Percentiles rank a stretch among this genome's conserved stretches.
phyloP scores from a whole-genome alignment of 2,888 invertebrate genomes.

The Gnatocerus cornutus region DNA sequence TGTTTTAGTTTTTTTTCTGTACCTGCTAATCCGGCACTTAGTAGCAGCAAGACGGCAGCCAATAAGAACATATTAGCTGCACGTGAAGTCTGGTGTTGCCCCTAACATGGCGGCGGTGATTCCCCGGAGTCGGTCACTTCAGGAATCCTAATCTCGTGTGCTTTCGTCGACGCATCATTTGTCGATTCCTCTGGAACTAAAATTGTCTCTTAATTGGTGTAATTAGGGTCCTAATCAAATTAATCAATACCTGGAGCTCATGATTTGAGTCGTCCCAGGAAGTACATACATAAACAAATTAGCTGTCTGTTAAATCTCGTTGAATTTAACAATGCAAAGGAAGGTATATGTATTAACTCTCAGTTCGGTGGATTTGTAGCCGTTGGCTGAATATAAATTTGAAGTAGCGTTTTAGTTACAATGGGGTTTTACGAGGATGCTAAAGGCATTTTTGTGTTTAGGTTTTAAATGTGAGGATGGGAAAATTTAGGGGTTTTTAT shows the following conservation, averaged over 20 bases:
- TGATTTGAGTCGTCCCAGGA: too few species aligned
- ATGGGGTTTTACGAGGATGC: too few species aligned
- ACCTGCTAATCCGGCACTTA: slow-evolving; percentile 76
- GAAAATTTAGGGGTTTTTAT: neutral
- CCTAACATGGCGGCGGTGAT: slow-evolving; percentile 72
- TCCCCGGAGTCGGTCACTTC: slow-evolving; percentile 52
- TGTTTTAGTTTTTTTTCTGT: neutral
- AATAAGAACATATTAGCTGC: slow-evolving; percentile 75
- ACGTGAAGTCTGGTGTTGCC: slow-evolving; percentile 67
- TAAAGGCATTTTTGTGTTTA: neutral
- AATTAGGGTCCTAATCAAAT: neutral
- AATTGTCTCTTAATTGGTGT: slow-evolving; percentile 1
- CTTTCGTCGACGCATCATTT: slow-evolving; percentile 39
- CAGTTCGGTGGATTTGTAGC: slow-evolving; percentile 1
- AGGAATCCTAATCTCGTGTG: slow-evolving; percentile 52
- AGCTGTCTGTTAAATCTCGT: neutral
- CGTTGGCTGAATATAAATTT: neutral
- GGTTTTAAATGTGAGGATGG: neutral
- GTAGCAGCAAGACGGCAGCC: slow-evolving; percentile 75
- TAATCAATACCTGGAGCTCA: too few species aligned
- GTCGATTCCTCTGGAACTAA: neutral
- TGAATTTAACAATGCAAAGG: neutral
- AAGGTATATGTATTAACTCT: neutral
- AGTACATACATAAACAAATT: slow-evolving; percentile 14
- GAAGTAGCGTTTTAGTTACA: neutral